Evolutionary conservation across 2,797 vertebrate genomes (phyloP).

Genomic region (Nothura maculosa): DNA sequence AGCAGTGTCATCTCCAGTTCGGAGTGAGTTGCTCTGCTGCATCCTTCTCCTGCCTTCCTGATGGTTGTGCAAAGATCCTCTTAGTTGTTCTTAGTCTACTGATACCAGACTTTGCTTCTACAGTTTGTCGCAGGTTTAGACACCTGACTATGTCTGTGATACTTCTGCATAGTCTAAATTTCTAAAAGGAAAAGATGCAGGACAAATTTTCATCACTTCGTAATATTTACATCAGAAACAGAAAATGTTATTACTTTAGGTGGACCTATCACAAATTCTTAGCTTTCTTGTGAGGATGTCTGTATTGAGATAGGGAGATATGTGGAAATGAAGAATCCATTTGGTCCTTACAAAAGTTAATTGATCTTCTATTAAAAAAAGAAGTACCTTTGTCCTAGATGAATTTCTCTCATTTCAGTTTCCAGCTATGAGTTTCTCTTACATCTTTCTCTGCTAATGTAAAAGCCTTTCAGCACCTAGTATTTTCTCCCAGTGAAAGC

Average conservation of each 20-base stretch:
- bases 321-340: neutral
- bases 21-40: neutral
- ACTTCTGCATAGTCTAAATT: neutral
- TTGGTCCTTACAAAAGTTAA: neutral
- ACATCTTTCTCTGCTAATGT: neutral
- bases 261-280: neutral
- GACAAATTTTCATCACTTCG: neutral
- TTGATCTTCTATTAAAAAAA: neutral
- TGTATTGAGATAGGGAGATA: neutral
- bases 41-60: neutral
- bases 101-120: neutral
- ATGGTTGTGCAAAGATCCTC: neutral
- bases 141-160: neutral
- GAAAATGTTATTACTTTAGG: neutral
- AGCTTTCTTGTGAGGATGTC: neutral
- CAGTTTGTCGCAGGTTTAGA: neutral
- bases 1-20: neutral
- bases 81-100: neutral
- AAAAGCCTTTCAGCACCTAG: neutral
- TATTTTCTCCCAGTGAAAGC: slow-evolving; percentile 1
- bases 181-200: neutral
- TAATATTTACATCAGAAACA: neutral
- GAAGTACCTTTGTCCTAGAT: neutral
- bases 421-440: neutral
- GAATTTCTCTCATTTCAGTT: neutral